These are phyloP conservation scores for Cydia pomonella DNA, from an alignment of 1,140 invertebrate species.

Conservation along the genomic window DNA sequence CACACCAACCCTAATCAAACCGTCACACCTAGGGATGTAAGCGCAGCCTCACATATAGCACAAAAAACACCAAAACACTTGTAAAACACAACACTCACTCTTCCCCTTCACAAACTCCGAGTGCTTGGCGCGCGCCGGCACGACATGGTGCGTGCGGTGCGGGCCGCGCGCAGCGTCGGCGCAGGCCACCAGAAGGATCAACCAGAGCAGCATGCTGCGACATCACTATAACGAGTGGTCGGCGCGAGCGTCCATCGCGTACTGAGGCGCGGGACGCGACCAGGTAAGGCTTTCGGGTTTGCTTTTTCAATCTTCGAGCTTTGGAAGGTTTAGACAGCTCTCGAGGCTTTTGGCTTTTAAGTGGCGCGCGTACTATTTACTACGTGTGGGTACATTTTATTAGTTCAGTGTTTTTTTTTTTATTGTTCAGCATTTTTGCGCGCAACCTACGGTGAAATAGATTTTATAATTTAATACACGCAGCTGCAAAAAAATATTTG, in stretches of 20 bases:
- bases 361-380: neutral
- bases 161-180: conserved; percentile 54
- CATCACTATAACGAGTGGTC: conserved; percentile 74
- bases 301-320: conserved; percentile 53
- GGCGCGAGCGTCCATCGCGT: conserved; percentile 69
- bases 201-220: conserved; percentile 74
- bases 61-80: conserved; percentile 36
- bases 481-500: no score
- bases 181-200: conserved; percentile 48
- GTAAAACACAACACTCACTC: conserved; percentile 63
- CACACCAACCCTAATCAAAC: neutral
- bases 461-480: no score
- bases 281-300: conserved; percentile 57
- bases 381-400: neutral
- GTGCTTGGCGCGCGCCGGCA: conserved; percentile 61
- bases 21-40: neutral
- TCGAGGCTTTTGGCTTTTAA: conserved; percentile 39
- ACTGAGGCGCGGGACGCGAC: conserved; percentile 50
- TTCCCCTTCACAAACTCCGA: conserved; percentile 78
- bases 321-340: conserved; percentile 47
- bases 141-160: conserved; percentile 56
- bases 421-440: neutral
- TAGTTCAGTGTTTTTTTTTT: neutral
- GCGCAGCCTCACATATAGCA: conserved; percentile 34
- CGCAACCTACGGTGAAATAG: no score